These are phyloP conservation scores for Pseudomyrmex cubaensis DNA, from an alignment of 1,140 invertebrate species.

Conservation along the genomic window DNA sequence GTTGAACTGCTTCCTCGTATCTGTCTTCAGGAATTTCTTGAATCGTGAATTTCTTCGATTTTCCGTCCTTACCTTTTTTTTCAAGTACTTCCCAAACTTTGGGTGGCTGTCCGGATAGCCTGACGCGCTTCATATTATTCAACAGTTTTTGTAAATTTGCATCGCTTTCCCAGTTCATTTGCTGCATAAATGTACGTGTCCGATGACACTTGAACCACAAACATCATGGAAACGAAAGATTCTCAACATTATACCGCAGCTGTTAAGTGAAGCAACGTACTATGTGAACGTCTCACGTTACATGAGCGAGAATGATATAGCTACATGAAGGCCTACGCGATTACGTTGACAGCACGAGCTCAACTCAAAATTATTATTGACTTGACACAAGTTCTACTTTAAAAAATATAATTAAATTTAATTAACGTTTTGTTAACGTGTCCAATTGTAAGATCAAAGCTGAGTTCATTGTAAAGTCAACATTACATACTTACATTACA, in stretches of 20 bases:
- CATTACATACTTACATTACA: no score
- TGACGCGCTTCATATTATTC: constrained; percentile 1
- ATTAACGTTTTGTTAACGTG: no score
- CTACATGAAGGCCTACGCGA: no score
- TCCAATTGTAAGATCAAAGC: no score
- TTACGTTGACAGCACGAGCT: no score
- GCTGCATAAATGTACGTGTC: neutral
- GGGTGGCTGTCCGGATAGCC: constrained; percentile 67
- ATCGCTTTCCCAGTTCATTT: neutral
- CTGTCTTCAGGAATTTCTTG: constrained; percentile 81
- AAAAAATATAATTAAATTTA: no score
- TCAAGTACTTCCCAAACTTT: constrained; percentile 66
- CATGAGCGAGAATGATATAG: no score
- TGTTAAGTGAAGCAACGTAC: neutral
- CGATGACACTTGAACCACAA: neutral
- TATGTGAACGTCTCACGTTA: no score
- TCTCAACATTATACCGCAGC: neutral
- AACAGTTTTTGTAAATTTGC: neutral
- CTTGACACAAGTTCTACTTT: no score
- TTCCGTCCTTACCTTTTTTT: constrained; percentile 16
- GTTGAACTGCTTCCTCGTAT: constrained; percentile 76
- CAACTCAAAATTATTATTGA: no score
- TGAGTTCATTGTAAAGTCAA: no score
- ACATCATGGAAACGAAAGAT: neutral
- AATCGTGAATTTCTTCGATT: constrained; percentile 72